phyloP scores from a whole-genome alignment of 2,888 invertebrate genomes.

The Reticulitermes lucifugus region DNA sequence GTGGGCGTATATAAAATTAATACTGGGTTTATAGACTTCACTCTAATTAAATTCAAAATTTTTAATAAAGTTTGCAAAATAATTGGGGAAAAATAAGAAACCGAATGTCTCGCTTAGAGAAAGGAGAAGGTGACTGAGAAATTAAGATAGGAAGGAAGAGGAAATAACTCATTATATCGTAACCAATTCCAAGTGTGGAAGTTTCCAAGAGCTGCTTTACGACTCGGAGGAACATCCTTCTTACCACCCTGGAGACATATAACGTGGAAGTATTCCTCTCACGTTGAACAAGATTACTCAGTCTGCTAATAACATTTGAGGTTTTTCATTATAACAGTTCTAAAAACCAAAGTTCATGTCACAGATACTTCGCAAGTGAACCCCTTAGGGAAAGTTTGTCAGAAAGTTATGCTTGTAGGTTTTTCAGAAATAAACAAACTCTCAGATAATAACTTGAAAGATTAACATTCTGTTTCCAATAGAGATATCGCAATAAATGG shows the following conservation, averaged over 20 bases:
- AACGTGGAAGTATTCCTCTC: not conserved
- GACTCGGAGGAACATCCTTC: not conserved
- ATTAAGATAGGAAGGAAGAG: not conserved
- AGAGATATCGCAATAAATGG: too few relatives aligned
- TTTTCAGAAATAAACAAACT: not conserved
- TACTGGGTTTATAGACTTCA: not conserved
- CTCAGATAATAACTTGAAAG: too few relatives aligned
- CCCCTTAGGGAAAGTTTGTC: not conserved
- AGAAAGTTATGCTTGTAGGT: not conserved
- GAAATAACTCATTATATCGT: not conserved
- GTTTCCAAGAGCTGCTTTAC: conserved; percentile 1
- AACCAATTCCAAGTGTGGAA: not conserved
- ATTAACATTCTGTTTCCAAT: too few relatives aligned
- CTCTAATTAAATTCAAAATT: not conserved
- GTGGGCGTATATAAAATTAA: not conserved
- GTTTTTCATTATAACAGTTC: conserved; percentile 4
- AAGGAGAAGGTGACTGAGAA: not conserved
- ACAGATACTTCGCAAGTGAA: not conserved
- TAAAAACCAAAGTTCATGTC: not conserved
- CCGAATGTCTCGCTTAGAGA: not conserved
- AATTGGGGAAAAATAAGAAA: not conserved
- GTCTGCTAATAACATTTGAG: conserved; percentile 2
- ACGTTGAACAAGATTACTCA: conserved; percentile 1
- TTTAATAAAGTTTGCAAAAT: not conserved
- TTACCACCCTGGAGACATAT: not conserved